These are phyloP conservation scores for Lophotis ruficrista DNA, from an alignment of 2,113 vertebrate genomes.

Conservation along the genomic window DNA sequence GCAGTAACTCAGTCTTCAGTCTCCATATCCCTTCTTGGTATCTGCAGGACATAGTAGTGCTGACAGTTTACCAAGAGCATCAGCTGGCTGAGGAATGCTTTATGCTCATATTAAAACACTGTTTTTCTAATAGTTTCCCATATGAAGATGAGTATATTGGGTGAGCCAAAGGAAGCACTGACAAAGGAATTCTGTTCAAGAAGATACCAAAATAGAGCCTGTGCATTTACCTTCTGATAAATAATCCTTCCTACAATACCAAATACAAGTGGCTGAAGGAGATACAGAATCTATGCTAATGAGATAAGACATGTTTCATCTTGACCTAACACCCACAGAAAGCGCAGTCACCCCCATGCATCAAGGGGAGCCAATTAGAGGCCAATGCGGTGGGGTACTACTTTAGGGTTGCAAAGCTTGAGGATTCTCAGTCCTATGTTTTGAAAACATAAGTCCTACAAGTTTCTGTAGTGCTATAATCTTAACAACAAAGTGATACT, in stretches of 20 bases:
- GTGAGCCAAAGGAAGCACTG: background rate
- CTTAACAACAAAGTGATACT: background rate
- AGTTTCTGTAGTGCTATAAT: background rate
- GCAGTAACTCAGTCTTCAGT: background rate
- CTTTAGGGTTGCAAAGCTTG: background rate
- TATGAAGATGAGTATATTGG: background rate
- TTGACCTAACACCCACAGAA: background rate
- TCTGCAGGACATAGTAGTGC: background rate
- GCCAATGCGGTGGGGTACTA: background rate
- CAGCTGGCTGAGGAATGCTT: background rate
- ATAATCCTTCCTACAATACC: background rate
- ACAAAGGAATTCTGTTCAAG: background rate
- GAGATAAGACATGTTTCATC: background rate
- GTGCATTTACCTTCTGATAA: background rate
- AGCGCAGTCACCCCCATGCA: background rate
- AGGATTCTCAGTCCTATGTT: background rate
- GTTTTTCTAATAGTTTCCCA: background rate
- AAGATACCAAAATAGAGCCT: background rate
- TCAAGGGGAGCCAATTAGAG: background rate
- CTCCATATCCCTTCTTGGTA: background rate
- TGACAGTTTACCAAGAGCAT: background rate
- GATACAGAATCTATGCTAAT: background rate
- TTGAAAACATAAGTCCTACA: background rate
- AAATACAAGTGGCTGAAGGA: background rate
- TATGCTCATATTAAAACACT: background rate